These are phyloP conservation scores for Marcusenius ussheri DNA, from an alignment of 2,113 vertebrate species.

Conservation along the genomic window DNA sequence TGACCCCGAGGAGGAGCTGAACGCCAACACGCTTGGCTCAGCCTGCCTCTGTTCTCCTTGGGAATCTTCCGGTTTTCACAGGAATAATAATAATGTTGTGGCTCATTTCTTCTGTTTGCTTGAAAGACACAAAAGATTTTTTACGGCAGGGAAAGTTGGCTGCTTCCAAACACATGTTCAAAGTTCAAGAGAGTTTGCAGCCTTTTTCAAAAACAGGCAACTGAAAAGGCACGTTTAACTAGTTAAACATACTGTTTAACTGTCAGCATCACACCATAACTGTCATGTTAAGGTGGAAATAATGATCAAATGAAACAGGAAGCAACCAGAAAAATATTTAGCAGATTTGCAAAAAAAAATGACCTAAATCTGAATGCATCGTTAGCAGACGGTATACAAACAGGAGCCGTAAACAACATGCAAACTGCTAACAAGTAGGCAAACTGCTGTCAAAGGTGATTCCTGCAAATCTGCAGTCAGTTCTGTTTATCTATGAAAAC, in stretches of 20 bases:
- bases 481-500: not conserved
- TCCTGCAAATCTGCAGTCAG: not conserved
- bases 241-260: not conserved
- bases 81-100: not conserved
- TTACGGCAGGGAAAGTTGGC: not conserved
- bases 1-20: not conserved
- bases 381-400: not conserved
- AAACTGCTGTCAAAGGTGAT: not conserved
- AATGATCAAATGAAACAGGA: not conserved
- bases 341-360: not conserved
- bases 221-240: not conserved
- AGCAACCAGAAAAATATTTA: not conserved
- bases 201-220: not conserved
- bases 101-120: not conserved
- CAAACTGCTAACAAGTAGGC: not conserved
- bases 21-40: not conserved
- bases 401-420: not conserved
- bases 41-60: not conserved
- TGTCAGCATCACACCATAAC: not conserved
- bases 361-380: not conserved
- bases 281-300: not conserved
- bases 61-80: not conserved
- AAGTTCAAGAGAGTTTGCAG: not conserved
- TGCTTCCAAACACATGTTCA: not conserved
- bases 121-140: not conserved